Percentiles rank a stretch among this genome's conserved stretches.
Evolutionary conservation across 2,797 vertebrate species (phyloP).

Genomic region (Micromesistius poutassou): DNA sequence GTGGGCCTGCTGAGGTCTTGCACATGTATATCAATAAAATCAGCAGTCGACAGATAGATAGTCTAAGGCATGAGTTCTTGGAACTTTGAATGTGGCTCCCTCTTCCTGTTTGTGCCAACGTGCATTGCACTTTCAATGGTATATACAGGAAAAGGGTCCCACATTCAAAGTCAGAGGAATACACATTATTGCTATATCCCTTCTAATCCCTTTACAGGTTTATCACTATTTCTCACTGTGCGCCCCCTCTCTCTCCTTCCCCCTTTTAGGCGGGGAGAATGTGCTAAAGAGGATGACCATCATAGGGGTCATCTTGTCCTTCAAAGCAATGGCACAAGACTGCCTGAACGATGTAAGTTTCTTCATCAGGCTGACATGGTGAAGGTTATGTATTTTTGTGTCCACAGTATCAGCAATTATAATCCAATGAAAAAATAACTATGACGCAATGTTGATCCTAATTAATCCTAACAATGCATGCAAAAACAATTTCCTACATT

Average conservation of each 20-base stretch:
- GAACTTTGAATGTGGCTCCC: not conserved
- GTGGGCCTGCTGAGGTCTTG: not conserved
- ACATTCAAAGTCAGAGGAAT: too few species aligned
- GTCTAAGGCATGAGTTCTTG: not conserved
- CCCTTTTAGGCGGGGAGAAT: conserved; percentile 81
- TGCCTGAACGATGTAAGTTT: conserved; percentile 79
- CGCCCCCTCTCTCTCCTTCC: not conserved
- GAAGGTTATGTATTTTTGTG: not conserved
- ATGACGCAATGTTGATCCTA: not conserved
- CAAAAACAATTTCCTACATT: too few species aligned
- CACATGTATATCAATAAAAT: too few species aligned
- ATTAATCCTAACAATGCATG: too few species aligned
- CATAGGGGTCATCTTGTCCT: conserved; percentile 65
- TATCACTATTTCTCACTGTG: not conserved
- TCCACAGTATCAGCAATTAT: not conserved
- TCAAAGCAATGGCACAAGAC: conserved; percentile 61
- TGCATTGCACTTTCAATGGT: too few species aligned
- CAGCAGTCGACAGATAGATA: not conserved
- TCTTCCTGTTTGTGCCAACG: not conserved
- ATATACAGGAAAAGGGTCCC: too few species aligned
- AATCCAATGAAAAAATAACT: too few species aligned
- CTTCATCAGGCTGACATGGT: not conserved
- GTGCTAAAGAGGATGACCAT: conserved; percentile 89
- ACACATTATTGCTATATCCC: too few species aligned
- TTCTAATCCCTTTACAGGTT: too few species aligned